These are phyloP conservation scores for Acrobasis consociella DNA, from an alignment of 2,888 invertebrate genomes.

Conservation along the genomic window DNA sequence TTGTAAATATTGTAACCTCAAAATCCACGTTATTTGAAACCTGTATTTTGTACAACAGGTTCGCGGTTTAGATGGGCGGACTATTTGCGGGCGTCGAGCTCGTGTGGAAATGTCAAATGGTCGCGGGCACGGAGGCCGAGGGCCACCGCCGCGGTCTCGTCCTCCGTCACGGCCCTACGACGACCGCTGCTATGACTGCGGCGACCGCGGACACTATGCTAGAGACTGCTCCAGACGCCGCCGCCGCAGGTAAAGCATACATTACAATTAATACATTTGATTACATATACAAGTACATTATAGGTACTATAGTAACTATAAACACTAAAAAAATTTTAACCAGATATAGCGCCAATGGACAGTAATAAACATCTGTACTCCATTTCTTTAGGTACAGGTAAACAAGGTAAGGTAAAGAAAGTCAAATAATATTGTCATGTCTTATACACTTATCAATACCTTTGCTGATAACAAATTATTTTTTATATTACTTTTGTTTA, in stretches of 20 bases:
- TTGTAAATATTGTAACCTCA: background rate
- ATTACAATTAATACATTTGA: too few relatives aligned
- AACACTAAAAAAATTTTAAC: too few relatives aligned
- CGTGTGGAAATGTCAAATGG: slow-evolving; percentile 97
- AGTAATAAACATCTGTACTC: too few relatives aligned
- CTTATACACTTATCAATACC: too few relatives aligned
- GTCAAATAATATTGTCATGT: too few relatives aligned
- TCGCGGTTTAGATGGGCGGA: slow-evolving; percentile 88
- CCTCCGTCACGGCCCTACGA: slow-evolving; percentile 92
- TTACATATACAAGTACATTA: too few relatives aligned
- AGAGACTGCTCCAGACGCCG: slow-evolving; percentile 92
- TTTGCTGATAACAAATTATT: too few relatives aligned
- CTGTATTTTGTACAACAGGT: slow-evolving; percentile 47
- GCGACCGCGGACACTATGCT: slow-evolving; percentile 96
- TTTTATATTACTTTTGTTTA: too few relatives aligned
- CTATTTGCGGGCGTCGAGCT: slow-evolving; percentile 94
- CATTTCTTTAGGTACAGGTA: too few relatives aligned
- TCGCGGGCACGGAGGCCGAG: slow-evolving; percentile 79
- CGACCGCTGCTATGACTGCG: slow-evolving; percentile 97
- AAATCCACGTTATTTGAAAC: background rate
- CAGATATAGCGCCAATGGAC: too few relatives aligned
- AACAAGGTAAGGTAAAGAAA: too few relatives aligned
- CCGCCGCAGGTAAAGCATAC: slow-evolving; percentile 71
- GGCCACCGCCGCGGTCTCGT: slow-evolving; percentile 82
- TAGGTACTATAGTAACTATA: too few relatives aligned